Evolutionary conservation across 2,113 vertebrate genomes (phyloP).

Genomic region (Erythrocercus mccallii): DNA sequence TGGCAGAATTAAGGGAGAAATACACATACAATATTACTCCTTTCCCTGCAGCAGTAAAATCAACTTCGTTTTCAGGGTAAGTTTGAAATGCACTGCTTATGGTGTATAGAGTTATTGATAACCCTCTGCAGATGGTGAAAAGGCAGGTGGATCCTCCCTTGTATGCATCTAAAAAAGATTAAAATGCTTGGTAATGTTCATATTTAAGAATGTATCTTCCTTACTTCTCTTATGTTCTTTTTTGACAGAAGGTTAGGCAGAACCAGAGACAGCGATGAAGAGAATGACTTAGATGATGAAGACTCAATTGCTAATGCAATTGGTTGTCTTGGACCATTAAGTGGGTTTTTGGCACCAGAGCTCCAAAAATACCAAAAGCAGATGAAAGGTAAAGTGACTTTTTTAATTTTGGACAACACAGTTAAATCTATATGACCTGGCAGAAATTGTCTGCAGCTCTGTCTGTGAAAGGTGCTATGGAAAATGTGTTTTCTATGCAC

Average conservation of each 20-base stretch:
- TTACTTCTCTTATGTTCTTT: not conserved
- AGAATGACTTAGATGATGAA: constrained; percentile 90
- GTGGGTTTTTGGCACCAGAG: constrained; percentile 89
- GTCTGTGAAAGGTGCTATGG: not conserved
- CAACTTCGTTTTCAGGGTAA: constrained; percentile 82
- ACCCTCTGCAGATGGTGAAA: not conserved
- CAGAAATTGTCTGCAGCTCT: not conserved
- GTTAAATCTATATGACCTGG: not conserved
- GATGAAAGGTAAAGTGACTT: constrained; percentile 82
- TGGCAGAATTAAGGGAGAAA: constrained; percentile 95
- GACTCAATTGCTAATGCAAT: constrained; percentile 85
- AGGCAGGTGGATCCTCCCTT: not conserved
- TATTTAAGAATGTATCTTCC: not conserved
- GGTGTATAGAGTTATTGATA: not conserved
- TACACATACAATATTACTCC: constrained; percentile 99
- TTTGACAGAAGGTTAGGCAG: constrained; percentile 74
- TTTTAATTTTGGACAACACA: not conserved
- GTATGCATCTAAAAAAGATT: not conserved
- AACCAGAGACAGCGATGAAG: constrained; percentile 91
- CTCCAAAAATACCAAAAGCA: constrained; percentile 92
- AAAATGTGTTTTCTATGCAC: not conserved
- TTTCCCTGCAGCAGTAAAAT: constrained; percentile 88
- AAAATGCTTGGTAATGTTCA: not conserved
- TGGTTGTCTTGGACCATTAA: constrained; percentile 92
- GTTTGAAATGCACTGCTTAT: not conserved